Evolutionary conservation across 2,888 invertebrate species (phyloP), one percentile per base, ranked within the genome.

Genomic region (Eutolmus rufibarbis): DNA sequence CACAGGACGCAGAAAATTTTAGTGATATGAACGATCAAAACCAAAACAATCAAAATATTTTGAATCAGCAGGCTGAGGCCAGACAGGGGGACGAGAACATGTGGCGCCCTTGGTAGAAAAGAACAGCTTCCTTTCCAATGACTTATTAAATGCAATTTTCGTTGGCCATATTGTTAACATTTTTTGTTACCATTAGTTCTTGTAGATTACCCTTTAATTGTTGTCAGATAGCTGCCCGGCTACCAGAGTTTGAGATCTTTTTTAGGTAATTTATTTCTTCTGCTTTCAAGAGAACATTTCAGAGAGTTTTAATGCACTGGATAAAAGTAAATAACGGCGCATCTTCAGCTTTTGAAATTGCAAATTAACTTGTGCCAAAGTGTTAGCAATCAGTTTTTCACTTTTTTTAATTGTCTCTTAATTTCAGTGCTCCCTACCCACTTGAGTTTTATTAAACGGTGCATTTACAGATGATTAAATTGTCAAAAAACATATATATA

Each of bases 101-200:
- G 94, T 94, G 94, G 94, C 91, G 94, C 88, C 94, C 94, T 84
- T 94, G 94, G 94, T 94, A 91, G 89, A 88, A 34, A 40, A 81
- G n/a, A 37, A 40, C 28, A 43, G 28, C 74, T 43, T 31, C 31
- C n/a, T 43, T 23, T 37, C 51, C 82, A 28, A 46, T 31, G 43
- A 51, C 28, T 19, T 31, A 81, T 34, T 82, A 66, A 82, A 57
- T 82, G 66, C 57, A 82, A 82, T 40, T 82, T 82, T 82, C 66
- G 82, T 82, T 82, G 66, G 82, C 37, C 34, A 31, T 82, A 82
- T 82, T 82, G 82, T 82, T 82, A 57, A 57, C 9, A n/a, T 37
- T 78, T 46, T 82, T 82, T 82, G 82, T 82, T 82, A 37, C 34
- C 8, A 57, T 16, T 82, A 51, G 34, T 82, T 82, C 37, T 37